Base-by-base conservation (phyloP, 2,113 vertebrate species). In the Nesoenas mayeri region DNA sequence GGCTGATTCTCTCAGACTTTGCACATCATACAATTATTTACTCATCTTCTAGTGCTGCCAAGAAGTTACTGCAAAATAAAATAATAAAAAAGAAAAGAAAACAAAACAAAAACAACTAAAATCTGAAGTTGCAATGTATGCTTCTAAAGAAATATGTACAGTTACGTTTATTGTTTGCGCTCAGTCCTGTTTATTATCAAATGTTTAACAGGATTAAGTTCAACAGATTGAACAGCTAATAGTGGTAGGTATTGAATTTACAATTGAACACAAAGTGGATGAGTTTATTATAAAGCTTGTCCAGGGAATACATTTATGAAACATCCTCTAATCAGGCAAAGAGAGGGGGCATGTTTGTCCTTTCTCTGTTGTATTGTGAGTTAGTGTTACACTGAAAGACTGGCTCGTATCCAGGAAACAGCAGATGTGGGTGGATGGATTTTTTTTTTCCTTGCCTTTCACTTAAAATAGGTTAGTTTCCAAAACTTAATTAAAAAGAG, bases 161-260 rank as follows among this genome's bases (percentile, higher is more conserved):
- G 66, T 91, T 91, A 54, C 61, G 88, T 83, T 74, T 51, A 70
- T 51, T 67, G 31, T 78, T 84, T 47, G 4, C 70, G 38, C 25
- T 10, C 20, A 67, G 61, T 74, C 38, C 34, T 94, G 60, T 84
- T 92, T 95, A 91, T 85, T 95, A 65, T 44, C 34, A 72, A 92
- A 89, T 60, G 57, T 72, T 97, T 81, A 91, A 88, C 57, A 86
- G 29, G 7, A 81, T 74, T 79, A 90, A 74, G 42, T 71, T 86
- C 85, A 95, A 71, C 82, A 94, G 77, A 90, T 54, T 91, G 84
- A 94, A 81, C 75, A 80, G 75, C 57, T 97, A 93, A 95, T 93
- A 95, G 89, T 85, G 70, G 78, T 81, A 91, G 50, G 28, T 93
- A 93, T 89, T 93, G 92, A 92, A 96, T 97, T 97, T 97, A 89